Percentiles rank a stretch among this genome's conserved stretches.
phyloP scores from a whole-genome alignment of 2,888 invertebrate genomes.

The Timema cristinae region DNA sequence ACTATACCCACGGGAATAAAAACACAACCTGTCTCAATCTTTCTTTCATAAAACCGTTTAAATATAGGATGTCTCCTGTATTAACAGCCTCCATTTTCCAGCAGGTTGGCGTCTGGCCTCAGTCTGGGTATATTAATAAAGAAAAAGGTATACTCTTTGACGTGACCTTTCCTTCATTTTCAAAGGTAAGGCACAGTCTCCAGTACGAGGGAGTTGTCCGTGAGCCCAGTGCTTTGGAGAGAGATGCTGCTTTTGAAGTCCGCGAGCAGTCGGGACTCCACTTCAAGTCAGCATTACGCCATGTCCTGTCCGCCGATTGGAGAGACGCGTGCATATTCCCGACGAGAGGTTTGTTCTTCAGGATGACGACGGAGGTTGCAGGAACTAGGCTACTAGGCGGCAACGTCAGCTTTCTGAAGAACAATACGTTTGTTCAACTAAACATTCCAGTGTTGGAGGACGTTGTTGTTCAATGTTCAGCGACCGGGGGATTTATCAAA shows the following conservation, averaged over 20 bases:
- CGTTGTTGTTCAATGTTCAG: slow-evolving; percentile 40
- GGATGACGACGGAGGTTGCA: slow-evolving; percentile 77
- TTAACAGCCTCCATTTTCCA: no score
- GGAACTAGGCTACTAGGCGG: slow-evolving; percentile 68
- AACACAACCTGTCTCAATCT: no score
- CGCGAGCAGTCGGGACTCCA: slow-evolving; percentile 86
- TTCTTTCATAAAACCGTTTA: no score
- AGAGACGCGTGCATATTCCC: slow-evolving; percentile 81
- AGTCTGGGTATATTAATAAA: no score
- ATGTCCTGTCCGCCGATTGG: slow-evolving; percentile 72
- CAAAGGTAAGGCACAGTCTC: slow-evolving; percentile 72
- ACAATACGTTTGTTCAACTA: slow-evolving; percentile 68
- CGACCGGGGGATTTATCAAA: no score
- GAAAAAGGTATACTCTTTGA: no score
- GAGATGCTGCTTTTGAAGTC: slow-evolving; percentile 75
- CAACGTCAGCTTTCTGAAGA: slow-evolving; percentile 84
- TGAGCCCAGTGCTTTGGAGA: slow-evolving; percentile 68
- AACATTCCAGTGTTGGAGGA: slow-evolving; percentile 54
- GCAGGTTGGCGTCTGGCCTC: no score
- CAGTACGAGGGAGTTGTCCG: slow-evolving; percentile 86
- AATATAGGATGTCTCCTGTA: no score
- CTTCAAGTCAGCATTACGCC: slow-evolving; percentile 81
- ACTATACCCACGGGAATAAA: no score
- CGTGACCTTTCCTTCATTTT: background rate
- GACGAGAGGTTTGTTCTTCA: slow-evolving; percentile 63